Percentiles rank a stretch among this genome's conserved stretches.
Evolutionary conservation across 2,888 invertebrate species (phyloP).

Genomic region (Fragum sueziense): DNA sequence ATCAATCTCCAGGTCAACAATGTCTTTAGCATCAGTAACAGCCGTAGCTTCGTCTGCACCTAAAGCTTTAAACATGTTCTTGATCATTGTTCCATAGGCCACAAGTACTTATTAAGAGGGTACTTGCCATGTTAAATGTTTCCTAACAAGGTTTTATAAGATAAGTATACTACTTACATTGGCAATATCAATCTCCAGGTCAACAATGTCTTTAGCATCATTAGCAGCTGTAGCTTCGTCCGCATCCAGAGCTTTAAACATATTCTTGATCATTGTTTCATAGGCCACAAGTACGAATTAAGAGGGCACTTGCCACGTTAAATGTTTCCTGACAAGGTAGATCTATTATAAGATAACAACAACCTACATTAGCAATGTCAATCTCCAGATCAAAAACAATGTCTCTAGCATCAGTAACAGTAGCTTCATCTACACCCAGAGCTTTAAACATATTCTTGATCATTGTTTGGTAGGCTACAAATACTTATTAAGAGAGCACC

Average conservation of each 20-base stretch:
- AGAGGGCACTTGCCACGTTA: too few relatives aligned
- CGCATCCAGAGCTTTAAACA: constrained; percentile 92
- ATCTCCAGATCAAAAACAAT: constrained; percentile 93
- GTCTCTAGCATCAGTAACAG: constrained; percentile 88
- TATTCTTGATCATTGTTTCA: constrained; percentile 91
- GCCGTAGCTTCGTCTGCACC: constrained; percentile 89
- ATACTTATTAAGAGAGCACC: too few relatives aligned
- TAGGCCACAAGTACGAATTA: too few relatives aligned
- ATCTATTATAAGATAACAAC: too few relatives aligned
- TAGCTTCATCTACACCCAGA: constrained; percentile 89
- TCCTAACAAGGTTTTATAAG: constrained; percentile 84
- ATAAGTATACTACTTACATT: constrained; percentile 93
- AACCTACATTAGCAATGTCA: constrained; percentile 92
- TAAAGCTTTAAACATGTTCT: constrained; percentile 90
- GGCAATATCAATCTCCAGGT: constrained; percentile 94
- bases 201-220: constrained; percentile 90
- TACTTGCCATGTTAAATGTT: too few relatives aligned
- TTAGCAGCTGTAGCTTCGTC: constrained; percentile 86
- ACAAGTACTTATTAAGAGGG: constrained; percentile 88
- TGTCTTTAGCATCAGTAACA: constrained; percentile 87
- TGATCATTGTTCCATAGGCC: constrained; percentile 94
- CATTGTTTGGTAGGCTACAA: constrained; percentile 93
- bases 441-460: constrained; percentile 92
- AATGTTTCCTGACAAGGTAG: too few relatives aligned
- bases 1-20: constrained; percentile 93